Percentiles rank a stretch among this genome's conserved stretches.
Evolutionary conservation across 2,113 vertebrate genomes (phyloP).

Genomic region (Otis tarda): DNA sequence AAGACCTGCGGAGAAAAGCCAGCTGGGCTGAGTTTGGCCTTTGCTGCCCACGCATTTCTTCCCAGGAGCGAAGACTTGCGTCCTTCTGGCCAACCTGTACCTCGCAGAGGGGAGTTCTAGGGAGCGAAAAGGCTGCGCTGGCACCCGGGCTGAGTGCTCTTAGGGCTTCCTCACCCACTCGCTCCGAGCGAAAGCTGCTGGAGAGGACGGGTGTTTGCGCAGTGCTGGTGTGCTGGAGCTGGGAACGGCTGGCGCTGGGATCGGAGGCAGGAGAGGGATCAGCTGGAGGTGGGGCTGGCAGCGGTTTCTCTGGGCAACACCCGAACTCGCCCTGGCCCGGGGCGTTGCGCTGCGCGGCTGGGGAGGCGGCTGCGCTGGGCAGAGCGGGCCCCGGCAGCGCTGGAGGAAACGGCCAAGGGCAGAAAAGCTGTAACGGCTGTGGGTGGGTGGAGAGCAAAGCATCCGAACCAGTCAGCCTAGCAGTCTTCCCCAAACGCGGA

Average conservation of each 20-base stretch:
- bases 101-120: background rate
- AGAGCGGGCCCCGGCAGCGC: background rate
- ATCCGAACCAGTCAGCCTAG: fast-evolving
- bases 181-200: no score
- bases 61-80: background rate
- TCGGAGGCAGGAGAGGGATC: background rate
- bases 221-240: background rate
- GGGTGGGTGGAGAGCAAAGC: background rate
- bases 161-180: fast-evolving
- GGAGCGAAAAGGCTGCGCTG: background rate
- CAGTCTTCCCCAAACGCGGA: fast-evolving
- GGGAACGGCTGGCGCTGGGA: fast-evolving
- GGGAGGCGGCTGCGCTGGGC: background rate
- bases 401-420: background rate
- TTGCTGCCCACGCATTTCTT: background rate
- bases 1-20: background rate
- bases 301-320: background rate
- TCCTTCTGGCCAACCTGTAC: no score
- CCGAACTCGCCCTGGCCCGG: background rate
- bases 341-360: background rate
- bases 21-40: background rate
- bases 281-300: background rate
- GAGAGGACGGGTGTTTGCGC: background rate
- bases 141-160: background rate
- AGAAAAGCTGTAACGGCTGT: background rate